These are phyloP conservation scores for Phaethon lepturus DNA, from an alignment of 2,113 vertebrate species.

Conservation along the genomic window DNA sequence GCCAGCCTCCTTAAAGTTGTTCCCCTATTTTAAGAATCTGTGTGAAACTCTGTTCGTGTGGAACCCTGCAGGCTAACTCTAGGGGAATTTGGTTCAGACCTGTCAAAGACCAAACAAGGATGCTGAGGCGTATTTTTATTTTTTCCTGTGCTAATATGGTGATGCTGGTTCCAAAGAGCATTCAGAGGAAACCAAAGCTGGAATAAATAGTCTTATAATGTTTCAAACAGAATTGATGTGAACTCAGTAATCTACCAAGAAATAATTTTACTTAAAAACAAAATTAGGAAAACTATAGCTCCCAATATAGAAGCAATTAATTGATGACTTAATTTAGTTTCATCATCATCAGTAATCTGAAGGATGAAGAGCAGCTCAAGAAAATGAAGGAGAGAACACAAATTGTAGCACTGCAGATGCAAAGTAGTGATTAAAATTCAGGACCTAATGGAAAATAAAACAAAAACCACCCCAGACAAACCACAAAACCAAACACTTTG, in stretches of 20 bases:
- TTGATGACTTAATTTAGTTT: not conserved
- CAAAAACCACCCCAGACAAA: rapidly evolving
- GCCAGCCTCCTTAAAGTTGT: slow-evolving; percentile 3
- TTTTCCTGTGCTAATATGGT: not conserved
- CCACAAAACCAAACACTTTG: not conserved
- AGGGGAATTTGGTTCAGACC: slow-evolving; percentile 52
- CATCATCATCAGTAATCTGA: not conserved
- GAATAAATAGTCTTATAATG: not conserved
- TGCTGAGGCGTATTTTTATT: not conserved
- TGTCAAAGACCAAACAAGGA: slow-evolving; percentile 54
- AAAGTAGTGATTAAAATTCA: not conserved
- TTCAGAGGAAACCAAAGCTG: not conserved
- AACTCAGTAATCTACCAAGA: not conserved
- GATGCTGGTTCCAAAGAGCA: not conserved
- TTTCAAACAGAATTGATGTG: not conserved
- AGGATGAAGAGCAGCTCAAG: not conserved
- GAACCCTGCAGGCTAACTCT: slow-evolving; percentile 68
- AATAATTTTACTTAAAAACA: not conserved
- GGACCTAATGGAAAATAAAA: not conserved
- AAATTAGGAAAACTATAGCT: not conserved
- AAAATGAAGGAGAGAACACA: not conserved
- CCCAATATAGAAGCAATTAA: not conserved
- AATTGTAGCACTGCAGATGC: not conserved
- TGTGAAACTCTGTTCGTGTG: slow-evolving; percentile 33
- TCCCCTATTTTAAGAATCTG: slow-evolving; percentile 20